These are phyloP conservation scores for Monomorium pharaonis DNA, from an alignment of 1,140 invertebrate species.

Conservation along the genomic window DNA sequence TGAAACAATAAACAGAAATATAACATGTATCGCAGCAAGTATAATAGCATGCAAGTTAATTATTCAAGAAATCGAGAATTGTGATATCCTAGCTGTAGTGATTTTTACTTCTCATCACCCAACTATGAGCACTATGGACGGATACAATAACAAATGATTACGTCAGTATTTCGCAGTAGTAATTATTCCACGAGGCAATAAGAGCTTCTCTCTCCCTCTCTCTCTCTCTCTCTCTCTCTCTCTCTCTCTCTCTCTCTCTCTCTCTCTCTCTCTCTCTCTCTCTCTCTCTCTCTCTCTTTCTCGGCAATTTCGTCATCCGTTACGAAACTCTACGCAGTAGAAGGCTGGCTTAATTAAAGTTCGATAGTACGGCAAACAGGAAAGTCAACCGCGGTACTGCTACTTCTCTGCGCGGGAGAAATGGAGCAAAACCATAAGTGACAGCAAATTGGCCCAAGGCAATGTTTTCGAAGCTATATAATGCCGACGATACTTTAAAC, in stretches of 20 bases:
- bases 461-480: constrained; percentile 35
- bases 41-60: too few relatives aligned
- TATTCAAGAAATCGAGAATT: too few relatives aligned
- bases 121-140: neutral
- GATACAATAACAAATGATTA: constrained; percentile 19
- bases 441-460: constrained; percentile 38
- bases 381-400: constrained; percentile 7
- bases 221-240: neutral
- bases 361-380: constrained; percentile 42
- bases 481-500: constrained; percentile 23
- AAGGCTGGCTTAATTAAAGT: constrained; percentile 57
- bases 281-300: neutral
- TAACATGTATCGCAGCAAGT: too few relatives aligned
- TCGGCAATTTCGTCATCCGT: constrained; percentile 28
- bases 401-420: neutral
- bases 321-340: constrained; percentile 10
- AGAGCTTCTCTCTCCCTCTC: neutral
- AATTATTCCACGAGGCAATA: constrained; percentile 30
- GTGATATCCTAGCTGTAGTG: neutral
- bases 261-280: neutral
- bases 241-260: neutral
- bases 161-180: neutral
- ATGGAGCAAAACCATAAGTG: constrained; percentile 32
- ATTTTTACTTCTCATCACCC: neutral
- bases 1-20: neutral